Evolutionary conservation across 1,140 invertebrate genomes (phyloP), one percentile per base, ranked within the genome.

Genomic region (Matsumurasca onukii): DNA sequence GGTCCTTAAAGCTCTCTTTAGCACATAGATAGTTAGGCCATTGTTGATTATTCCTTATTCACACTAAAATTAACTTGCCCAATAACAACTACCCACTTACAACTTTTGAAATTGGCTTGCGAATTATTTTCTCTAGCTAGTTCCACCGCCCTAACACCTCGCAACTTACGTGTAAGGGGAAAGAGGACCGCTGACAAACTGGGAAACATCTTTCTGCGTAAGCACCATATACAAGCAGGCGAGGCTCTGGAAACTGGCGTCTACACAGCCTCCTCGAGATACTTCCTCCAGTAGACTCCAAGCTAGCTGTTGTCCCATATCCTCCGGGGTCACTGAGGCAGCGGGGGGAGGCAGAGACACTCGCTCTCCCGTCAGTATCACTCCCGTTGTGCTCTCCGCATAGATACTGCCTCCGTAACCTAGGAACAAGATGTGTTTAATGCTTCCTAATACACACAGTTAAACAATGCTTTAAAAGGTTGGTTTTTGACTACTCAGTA

Each of bases 191-290:
- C 90, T 83, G 51, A 84, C 76, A 75, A 94, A 85, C 83, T 97
- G 97, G n/a, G 94, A 98, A 22, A 99, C 90, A 83, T 99, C 95
- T 79, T 95, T 95, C 77, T 93, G 93, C 13, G 94, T 91, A 0
- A 99, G 83, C 2, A 93, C 89, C 95, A 99, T 98, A 77, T 91
- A 94, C 5, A 98, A 81, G 20, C 90, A 86, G 0, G 91, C 85
- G 67, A 98, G 80, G 79, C 89, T 88, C 83, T 99, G 98, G 77
- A 91, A 94, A 17, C 86, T 80, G 1, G 95, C 93, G 80, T 98
- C 95, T 0, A 95, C 86, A 78, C 94, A 93, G n/a, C 97, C 97
- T 45, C 94, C 95, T 75, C 88, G 83, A 77, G 92, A 91, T 72
- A 99, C 92, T 86, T 99, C 96, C 75, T 97, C 90, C 15, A 98